phyloP scores from a whole-genome alignment of 2,888 invertebrate genomes.

The Choristoneura rosaceana region DNA sequence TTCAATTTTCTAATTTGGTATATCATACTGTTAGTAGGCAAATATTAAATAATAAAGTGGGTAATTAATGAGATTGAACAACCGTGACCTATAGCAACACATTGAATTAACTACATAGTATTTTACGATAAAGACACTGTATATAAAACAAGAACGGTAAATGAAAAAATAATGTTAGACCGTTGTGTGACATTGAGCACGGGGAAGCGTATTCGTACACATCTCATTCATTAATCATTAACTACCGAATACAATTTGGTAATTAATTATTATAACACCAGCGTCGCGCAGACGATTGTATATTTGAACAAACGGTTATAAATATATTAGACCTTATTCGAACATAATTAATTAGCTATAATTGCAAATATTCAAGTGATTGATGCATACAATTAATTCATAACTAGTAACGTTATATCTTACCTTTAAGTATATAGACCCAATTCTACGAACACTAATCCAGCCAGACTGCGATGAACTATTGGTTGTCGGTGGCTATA shows the following conservation, averaged over 20 bases:
- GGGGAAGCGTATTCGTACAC: slow-evolving; percentile 73
- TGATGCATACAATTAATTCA: slow-evolving; percentile 57
- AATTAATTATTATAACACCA: slow-evolving; percentile 64
- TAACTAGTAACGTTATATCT: slow-evolving; percentile 63
- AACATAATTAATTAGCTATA: slow-evolving; percentile 70
- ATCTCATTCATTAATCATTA: slow-evolving; percentile 57
- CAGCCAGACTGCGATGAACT: not conserved
- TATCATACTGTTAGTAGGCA: slow-evolving; percentile 64
- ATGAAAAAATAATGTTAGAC: slow-evolving; percentile 63
- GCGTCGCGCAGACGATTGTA: slow-evolving; percentile 81
- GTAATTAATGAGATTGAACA: slow-evolving; percentile 74
- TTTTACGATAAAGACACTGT: slow-evolving; percentile 47
- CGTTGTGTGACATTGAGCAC: slow-evolving; percentile 82
- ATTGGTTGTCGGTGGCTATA: not conserved
- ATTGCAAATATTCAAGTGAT: slow-evolving; percentile 71
- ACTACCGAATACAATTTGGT: slow-evolving; percentile 62
- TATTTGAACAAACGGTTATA: slow-evolving; percentile 60
- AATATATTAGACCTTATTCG: slow-evolving; percentile 74
- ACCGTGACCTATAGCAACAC: slow-evolving; percentile 59
- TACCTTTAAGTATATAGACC: slow-evolving; percentile 47
- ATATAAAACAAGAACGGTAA: slow-evolving; percentile 48
- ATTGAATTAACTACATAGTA: slow-evolving; percentile 16
- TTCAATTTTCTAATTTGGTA: slow-evolving; percentile 55
- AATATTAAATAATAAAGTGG: slow-evolving; percentile 55
- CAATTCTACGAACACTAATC: slow-evolving; percentile 28